These are phyloP conservation scores for Danio albolineatus DNA, from an alignment of 2,797 vertebrate genomes.

Conservation along the genomic window DNA sequence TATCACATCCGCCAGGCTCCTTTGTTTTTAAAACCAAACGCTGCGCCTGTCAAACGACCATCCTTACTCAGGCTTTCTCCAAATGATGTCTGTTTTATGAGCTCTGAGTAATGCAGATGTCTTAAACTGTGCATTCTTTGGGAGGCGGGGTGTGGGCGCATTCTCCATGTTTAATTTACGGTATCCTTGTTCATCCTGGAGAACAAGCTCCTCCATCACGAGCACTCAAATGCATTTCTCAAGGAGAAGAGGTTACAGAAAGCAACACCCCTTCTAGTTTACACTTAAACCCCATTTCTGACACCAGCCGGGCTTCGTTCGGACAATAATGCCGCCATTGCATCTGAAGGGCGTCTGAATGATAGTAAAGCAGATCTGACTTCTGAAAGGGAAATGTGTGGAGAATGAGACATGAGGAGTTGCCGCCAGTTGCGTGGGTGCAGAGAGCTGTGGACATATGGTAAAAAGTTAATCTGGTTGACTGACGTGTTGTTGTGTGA, in stretches of 20 bases:
- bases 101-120: conserved; percentile 27
- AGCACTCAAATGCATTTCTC: conserved; percentile 59
- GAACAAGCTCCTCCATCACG: conserved; percentile 66
- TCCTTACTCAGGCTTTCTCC: not conserved
- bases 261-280: conserved; percentile 53
- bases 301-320: conserved; percentile 53
- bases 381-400: not conserved
- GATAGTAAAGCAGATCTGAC: not conserved
- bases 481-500: conserved; percentile 54
- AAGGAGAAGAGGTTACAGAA: conserved; percentile 67
- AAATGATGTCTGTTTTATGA: conserved; percentile 3
- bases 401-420: conserved; percentile 14
- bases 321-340: conserved; percentile 26
- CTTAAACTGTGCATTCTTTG: conserved; percentile 61
- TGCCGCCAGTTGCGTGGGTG: conserved; percentile 17
- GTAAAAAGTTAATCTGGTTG: conserved; percentile 55
- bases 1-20: not conserved
- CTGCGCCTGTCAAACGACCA: not conserved
- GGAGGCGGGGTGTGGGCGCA: conserved; percentile 45
- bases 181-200: conserved; percentile 57
- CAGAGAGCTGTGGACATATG: conserved; percentile 56
- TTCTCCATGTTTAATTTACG: conserved; percentile 67
- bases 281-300: conserved; percentile 58
- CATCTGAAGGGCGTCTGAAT: not conserved
- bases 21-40: not conserved